These are phyloP conservation scores for Physocephala rufipes DNA, from an alignment of 2,888 invertebrate species.

Conservation along the genomic window DNA sequence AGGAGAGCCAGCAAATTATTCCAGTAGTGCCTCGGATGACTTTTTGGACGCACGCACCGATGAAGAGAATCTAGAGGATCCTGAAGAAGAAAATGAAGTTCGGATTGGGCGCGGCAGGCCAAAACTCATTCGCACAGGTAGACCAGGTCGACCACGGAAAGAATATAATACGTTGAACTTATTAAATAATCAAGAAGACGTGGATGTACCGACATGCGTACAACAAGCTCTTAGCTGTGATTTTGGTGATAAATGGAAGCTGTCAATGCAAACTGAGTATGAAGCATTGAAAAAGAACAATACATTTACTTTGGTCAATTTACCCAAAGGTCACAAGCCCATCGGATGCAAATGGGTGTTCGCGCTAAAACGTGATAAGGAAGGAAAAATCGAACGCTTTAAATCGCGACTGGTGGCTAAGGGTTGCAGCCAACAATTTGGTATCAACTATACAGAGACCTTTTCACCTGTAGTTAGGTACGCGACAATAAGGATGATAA, in stretches of 20 bases:
- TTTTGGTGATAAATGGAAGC: conserved; percentile 39
- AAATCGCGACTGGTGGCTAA: conserved; percentile 44
- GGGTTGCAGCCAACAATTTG: conserved; percentile 40
- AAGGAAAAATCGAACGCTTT: conserved; percentile 39
- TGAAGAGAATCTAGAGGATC: not conserved
- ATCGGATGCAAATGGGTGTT: conserved; percentile 46
- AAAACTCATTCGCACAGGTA: conserved; percentile 30
- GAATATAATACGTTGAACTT: conserved; percentile 16
- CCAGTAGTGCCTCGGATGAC: not conserved
- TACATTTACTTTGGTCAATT: conserved; percentile 41
- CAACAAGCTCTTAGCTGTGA: conserved; percentile 13
- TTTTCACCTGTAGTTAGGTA: conserved; percentile 44
- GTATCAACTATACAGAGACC: conserved; percentile 33
- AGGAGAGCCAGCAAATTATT: not conserved
- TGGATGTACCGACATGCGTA: not conserved
- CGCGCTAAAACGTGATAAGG: conserved; percentile 38
- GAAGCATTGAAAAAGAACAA: conserved; percentile 41
- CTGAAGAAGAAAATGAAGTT: not conserved
- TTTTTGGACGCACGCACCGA: not conserved
- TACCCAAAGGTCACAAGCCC: conserved; percentile 36
- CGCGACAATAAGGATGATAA: conserved; percentile 42
- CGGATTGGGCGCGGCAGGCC: conserved; percentile 23
- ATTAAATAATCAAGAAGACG: not conserved
- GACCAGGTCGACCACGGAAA: conserved; percentile 35
- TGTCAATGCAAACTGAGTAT: conserved; percentile 45